Conservation (phyloP, 2,113 vertebrate species). For the Aythya baeri region DNA sequence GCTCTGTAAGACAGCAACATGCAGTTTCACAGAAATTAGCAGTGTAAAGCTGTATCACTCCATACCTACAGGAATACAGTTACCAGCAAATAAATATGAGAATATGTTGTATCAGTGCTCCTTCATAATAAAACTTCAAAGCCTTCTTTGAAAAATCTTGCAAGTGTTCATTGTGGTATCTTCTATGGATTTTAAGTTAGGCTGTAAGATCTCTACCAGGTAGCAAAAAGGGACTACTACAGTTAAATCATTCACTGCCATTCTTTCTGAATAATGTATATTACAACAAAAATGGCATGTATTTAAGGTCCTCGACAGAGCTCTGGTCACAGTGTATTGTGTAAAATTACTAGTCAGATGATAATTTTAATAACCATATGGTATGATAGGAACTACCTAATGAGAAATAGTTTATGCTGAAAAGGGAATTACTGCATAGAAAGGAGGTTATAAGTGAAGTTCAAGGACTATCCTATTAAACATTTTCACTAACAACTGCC, state of each 20-base stretch:
- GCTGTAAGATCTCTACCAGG: neutral
- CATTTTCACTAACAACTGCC: neutral
- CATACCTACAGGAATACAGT: neutral
- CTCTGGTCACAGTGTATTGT: neutral
- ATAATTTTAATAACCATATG: neutral
- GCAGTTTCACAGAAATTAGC: neutral
- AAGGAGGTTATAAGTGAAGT: neutral
- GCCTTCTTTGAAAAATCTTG: neutral
- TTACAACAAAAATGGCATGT: neutral
- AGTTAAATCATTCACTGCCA: neutral
- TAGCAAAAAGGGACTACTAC: neutral
- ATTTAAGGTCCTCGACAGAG: neutral
- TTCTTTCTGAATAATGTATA: neutral
- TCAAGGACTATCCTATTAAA: neutral
- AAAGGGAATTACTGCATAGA: neutral
- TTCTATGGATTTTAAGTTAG: neutral
- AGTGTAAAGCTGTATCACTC: neutral
- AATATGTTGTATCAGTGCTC: neutral
- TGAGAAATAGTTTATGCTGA: neutral
- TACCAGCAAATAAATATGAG: neutral
- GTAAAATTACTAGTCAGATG: neutral
- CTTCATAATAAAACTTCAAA: neutral
- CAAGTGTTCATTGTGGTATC: neutral
- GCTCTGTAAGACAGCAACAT: neutral
- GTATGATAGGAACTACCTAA: neutral